These are phyloP conservation scores for Neolamprologus longior DNA, from an alignment of 2,113 vertebrate species.

Conservation along the genomic window DNA sequence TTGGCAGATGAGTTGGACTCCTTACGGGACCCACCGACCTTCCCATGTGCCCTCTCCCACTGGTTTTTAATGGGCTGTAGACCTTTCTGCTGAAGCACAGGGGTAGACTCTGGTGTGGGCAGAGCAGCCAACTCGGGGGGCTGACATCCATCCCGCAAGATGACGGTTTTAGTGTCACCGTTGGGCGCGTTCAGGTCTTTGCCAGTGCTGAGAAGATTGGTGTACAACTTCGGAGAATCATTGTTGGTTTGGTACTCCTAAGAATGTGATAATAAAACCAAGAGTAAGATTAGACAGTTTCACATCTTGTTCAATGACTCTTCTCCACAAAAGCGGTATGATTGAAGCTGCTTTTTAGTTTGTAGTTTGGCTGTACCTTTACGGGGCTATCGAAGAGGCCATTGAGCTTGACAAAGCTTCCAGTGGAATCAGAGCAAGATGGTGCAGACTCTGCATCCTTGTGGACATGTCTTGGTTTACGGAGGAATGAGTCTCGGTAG, in stretches of 20 bases:
- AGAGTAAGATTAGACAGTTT: not conserved
- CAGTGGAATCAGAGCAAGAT: slow-evolving; percentile 89
- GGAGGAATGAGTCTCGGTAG: slow-evolving; percentile 85
- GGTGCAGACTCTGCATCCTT: slow-evolving; percentile 91
- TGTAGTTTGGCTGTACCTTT: slow-evolving; percentile 64
- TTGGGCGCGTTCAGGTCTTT: slow-evolving; percentile 80
- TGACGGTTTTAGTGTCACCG: slow-evolving; percentile 84
- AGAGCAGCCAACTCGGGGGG: slow-evolving; percentile 91
- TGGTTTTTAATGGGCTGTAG: slow-evolving; percentile 89
- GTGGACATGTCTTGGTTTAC: slow-evolving; percentile 86
- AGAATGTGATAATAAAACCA: not conserved
- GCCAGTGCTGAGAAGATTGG: slow-evolving; percentile 84
- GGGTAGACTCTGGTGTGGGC: slow-evolving; percentile 94
- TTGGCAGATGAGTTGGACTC: slow-evolving; percentile 77
- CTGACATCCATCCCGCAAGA: slow-evolving; percentile 81
- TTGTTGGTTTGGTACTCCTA: slow-evolving; percentile 89
- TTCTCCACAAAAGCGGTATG: not conserved
- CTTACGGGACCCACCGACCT: slow-evolving; percentile 78
- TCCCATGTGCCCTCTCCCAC: slow-evolving; percentile 80
- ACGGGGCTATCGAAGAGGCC: slow-evolving; percentile 94
- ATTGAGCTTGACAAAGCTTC: slow-evolving; percentile 92
- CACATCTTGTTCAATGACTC: not conserved
- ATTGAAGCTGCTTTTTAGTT: not conserved
- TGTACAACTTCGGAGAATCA: slow-evolving; percentile 91
- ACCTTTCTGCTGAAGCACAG: slow-evolving; percentile 91